Evolutionary conservation across 2,113 vertebrate genomes (phyloP).

Genomic region (Ahaetulla prasina): DNA sequence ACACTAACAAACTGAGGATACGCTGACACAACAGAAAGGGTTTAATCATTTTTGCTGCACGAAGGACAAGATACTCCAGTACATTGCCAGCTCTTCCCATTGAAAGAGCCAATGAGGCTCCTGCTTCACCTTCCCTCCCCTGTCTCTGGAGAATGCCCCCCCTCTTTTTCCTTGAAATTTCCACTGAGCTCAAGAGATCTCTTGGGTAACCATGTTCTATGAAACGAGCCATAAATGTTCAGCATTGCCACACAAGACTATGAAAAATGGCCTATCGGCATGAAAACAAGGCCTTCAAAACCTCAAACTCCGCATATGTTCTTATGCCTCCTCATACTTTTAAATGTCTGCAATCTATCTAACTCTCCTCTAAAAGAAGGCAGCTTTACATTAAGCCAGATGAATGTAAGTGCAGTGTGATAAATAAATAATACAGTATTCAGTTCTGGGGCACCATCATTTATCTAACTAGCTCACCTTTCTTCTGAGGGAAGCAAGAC

Average conservation of each 20-base stretch:
- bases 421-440: neutral
- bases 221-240: conserved; percentile 58
- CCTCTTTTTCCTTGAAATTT: conserved; percentile 32
- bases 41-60: conserved; percentile 79
- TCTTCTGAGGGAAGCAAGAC: neutral
- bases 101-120: conserved; percentile 67
- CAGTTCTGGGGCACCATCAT: neutral
- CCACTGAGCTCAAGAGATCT: conserved; percentile 45
- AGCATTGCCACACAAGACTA: conserved; percentile 43
- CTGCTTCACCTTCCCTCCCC: conserved; percentile 71
- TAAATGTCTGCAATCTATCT: neutral
- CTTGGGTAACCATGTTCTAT: conserved; percentile 57
- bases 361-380: neutral
- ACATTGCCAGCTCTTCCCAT: conserved; percentile 78
- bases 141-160: conserved; percentile 65
- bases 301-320: neutral
- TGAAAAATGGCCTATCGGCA: conserved; percentile 56
- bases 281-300: conserved; percentile 20
- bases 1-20: conserved; percentile 78
- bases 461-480: neutral
- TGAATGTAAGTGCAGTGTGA: neutral
- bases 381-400: neutral
- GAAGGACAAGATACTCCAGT: conserved; percentile 69
- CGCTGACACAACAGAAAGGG: conserved; percentile 88
- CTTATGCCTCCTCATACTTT: neutral